Evolutionary conservation across 2,888 invertebrate species (phyloP), one percentile per base, ranked within the genome.

Genomic region (Papilio gigon): DNA sequence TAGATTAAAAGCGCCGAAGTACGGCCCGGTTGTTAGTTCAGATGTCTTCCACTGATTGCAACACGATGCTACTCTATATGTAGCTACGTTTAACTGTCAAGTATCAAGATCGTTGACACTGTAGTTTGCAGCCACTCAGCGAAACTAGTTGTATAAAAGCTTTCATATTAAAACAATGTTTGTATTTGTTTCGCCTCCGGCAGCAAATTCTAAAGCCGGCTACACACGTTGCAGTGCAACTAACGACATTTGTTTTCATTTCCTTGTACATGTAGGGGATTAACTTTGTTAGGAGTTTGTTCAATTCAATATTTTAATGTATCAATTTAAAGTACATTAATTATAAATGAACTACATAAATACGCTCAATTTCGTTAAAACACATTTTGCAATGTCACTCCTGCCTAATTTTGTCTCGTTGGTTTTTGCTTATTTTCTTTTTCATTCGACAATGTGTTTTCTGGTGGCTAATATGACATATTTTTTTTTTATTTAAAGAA

Each of bases 91-190:
- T 14, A 25, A 50, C 25, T 12, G 25, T 25, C 25, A 14, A 50
- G 25, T 50, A 27, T 6, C 25, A 50, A 50, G 25, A 50, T 25
- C 22, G 25, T 50, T 50, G 50, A 25, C 22, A 22, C 50, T 25
- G 14, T 50, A 50, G 4, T 25, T 22, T 25, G 50, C 14, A 22
- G 25, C 50, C 25, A 3, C 50, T 14, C 12, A 50, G 25, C 50
- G 14, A 25, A 50, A 25, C 50, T 25, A 25, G 14, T 50, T 50
- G 4, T 25, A 50, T 14, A 25, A 25, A 50, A 50, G 25, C 4
- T 22, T 50, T 27, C 14, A 25, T 50, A 25, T 44, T 44, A 25
- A 25, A 50, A 50, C 50, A 50, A 50, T 25, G 50, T 47, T 47
- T 22, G 22, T 50, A 25, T 50, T 50, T 50, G 50, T 50, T 50